phyloP scores from a whole-genome alignment of 1,140 invertebrate species.

The Drosophila asahinai region DNA sequence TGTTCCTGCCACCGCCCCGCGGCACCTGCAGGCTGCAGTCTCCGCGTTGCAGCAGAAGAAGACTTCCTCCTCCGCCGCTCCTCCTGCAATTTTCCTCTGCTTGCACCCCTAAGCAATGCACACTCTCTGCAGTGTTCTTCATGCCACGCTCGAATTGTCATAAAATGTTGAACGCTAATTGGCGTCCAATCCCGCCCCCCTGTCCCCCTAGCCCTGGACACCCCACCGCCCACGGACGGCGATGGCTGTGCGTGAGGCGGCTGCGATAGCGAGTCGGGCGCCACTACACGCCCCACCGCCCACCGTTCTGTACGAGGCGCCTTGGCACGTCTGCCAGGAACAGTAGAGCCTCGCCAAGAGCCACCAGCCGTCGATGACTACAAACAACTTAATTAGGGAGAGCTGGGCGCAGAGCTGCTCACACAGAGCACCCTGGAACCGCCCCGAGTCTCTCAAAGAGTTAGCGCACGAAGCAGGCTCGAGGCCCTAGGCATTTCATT shows the following conservation, averaged over 20 bases:
- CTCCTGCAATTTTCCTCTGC: slow-evolving; percentile 45
- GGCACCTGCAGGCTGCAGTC: slow-evolving; percentile 34
- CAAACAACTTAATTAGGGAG: neutral
- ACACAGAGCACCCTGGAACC: neutral
- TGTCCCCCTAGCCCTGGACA: neutral
- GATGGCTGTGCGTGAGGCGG: slow-evolving; percentile 58
- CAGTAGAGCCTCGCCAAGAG: slow-evolving; percentile 8
- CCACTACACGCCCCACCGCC: slow-evolving; percentile 36
- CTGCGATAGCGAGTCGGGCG: slow-evolving; percentile 24
- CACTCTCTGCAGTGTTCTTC: slow-evolving; percentile 25
- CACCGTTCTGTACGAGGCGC: slow-evolving; percentile 57
- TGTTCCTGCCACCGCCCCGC: slow-evolving; percentile 27
- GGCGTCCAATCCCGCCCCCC: slow-evolving; percentile 58
- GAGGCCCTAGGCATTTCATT: too few species aligned
- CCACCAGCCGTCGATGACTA: neutral
- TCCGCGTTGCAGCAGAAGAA: slow-evolving; percentile 19
- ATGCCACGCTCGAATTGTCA: slow-evolving; percentile 77
- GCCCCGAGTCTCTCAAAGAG: too few species aligned
- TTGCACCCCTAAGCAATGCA: slow-evolving; percentile 64
- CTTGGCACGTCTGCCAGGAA: slow-evolving; percentile 7
- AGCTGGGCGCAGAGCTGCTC: neutral
- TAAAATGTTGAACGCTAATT: slow-evolving; percentile 83
- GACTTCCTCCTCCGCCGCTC: slow-evolving; percentile 9
- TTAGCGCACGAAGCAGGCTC: too few species aligned
- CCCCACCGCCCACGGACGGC: neutral